Base-by-base conservation (phyloP, 2,113 vertebrate genomes). In the Egretta garzetta region DNA sequence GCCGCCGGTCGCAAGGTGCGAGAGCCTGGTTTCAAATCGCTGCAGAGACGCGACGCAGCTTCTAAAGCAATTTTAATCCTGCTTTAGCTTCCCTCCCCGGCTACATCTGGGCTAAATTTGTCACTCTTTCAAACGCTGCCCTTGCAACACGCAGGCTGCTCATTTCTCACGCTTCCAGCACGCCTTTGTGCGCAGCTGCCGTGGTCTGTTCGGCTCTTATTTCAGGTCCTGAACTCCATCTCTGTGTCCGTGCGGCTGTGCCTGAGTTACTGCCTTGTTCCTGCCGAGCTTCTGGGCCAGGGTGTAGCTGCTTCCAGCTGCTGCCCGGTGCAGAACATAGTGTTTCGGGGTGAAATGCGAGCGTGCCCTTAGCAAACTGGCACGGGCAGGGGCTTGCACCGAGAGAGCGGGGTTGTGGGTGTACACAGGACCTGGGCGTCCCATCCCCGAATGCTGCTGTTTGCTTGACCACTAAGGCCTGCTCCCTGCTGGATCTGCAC, bases 21-120 rank as follows among this genome's bases (percentile, higher is more conserved):
- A 67, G 55, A n/a, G 8, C 23, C 55, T 15, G 39, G 9, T 28
- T 89, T 74, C 68, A 4, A 55, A 56, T 10, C 4, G 5, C 35
- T 18, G 23, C 35, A 7, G 55, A 30, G 62, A 37, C 17, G 5
- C 1, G 33, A 9, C 24, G 4, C 28, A 20, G 41, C 49, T 86
- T 39, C 56, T 39, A 13, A 56, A 74, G 62, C 4, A 21, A 16
- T 52, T 68, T 45, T 12, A 63, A 17, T 14, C 62, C 47, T 15
- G 13, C 26, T 33, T 35, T 12, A 14, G 3, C 74, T 85, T 80
- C 28, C 74, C 68, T 74, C 20, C 80, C 70, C 1, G 1, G 70
- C 82, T 90, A 27, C 70, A 35, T 71, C 70, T 70, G 70, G 92
- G 87, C 87, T 90, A 82, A 90, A 94, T 90, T 86, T 64, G 92